Evolutionary conservation across 2,113 vertebrate species (phyloP), one percentile per base, ranked within the genome.

Genomic region (Lampris incognitus): DNA sequence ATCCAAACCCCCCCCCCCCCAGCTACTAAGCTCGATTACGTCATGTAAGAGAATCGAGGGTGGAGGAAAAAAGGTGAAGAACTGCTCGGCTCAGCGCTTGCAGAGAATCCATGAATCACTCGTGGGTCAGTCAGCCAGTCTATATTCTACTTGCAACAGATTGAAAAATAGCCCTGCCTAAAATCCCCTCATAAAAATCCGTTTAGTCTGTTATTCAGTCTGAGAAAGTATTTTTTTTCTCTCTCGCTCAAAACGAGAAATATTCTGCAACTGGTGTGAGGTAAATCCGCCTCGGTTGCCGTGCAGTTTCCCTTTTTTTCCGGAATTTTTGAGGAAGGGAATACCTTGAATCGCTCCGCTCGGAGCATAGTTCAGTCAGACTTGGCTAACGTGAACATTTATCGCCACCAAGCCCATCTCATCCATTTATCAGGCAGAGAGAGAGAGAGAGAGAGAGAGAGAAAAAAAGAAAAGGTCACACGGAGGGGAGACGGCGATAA

Each of bases 21-120:
- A 54, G 65, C 72, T 36, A 42, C 54, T 56, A 46, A 72, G 79
- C 70, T 85, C 56, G 36, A 78, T 89, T 86, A 81, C 76, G 37
- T 91, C 86, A 87, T 68, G 40, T 57, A 66, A 49, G 64, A 78
- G 48, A 40, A 76, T 59, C 51, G 51, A 66, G 59, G 81, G 72
- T 69, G 42, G 81, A 76, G 36, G 40, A 40, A 66, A 60, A 3
- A 6, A 24, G 24, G 24, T 46, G 68, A 49, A 72, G 84, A 79
- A 83, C 78, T 79, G 76, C 77, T 51, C 75, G 76, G 82, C 84
- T 85, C 84, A 81, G 77, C 72, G 40, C n/a, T 81, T 76, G 85
- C 82, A 66, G 82, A 66, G 78, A 81, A 88, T 86, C 83, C 66
- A 85, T 74, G 83, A 82, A 85, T 86, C 79, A 73, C 60, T 67